Base-by-base conservation (phyloP, 2,113 vertebrate genomes). In the Lethenteron reissneri region DNA sequence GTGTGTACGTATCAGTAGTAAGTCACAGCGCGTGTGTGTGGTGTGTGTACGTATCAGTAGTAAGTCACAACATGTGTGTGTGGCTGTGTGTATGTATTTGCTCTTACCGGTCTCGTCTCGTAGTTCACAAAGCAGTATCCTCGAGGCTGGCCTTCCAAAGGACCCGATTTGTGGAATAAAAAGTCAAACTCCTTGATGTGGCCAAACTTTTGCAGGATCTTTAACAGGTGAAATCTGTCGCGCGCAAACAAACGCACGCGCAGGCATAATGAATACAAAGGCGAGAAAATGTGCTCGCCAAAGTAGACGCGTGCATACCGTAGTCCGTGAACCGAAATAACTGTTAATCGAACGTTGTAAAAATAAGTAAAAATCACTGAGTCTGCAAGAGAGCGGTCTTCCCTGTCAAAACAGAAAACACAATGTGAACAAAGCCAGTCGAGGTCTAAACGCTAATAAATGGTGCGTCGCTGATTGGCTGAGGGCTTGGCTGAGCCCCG, bases 71-170 rank as follows among this genome's bases (percentile, higher is more conserved):
- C 64, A 2, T 17, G 25, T 11, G 11, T 11, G 60, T 5, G 62
- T 68, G 9, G 21, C 11, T 21, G 64, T n/a, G n/a, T 68, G 64
- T 68, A 11, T 68, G 2, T 11, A 17, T 21, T 68, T 68, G n/a
- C 21, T 70, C 73, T 74, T 79, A 86, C 92, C 85, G 89, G 87
- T 78, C 92, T 95, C 74, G 92, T 97, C 80, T 87, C 88, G 76
- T 95, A 99, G 82, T 97, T 99, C 76, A 99, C 92, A 25, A 99
- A 99, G 76, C 92, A 97, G 84, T 74, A 97, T 68, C 94, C 90
- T 71, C 94, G 82, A 0, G 92, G 92, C 74, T 95, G 94, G 15
- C 91, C 92, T 76, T 97, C 92, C 80, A 97, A 76, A 74, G 89
- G 90, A 19, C 92, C 95, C 0, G 92, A 96, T 75, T 96, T 96